These are phyloP conservation scores for Sabatieria punctata DNA, from an alignment of 2,888 invertebrate genomes.

Conservation along the genomic window DNA sequence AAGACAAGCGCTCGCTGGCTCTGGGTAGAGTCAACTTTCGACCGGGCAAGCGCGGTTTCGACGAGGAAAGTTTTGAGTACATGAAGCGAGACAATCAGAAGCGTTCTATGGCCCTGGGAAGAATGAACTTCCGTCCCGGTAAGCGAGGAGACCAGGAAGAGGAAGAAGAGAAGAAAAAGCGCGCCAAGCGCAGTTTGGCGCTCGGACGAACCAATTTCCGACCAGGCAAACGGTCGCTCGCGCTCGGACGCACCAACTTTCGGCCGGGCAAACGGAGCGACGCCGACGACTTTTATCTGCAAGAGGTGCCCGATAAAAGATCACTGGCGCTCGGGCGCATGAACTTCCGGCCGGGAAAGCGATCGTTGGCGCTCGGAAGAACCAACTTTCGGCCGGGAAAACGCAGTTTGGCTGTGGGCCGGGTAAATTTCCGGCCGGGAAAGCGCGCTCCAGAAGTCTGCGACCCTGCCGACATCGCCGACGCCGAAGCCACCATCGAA, in stretches of 20 bases:
- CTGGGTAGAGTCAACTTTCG: neutral
- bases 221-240: constrained; percentile 14
- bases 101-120: neutral
- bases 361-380: too few species aligned
- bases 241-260: constrained; percentile 14
- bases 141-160: neutral
- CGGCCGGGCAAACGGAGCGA: constrained; percentile 21
- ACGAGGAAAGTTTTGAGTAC: neutral
- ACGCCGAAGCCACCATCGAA: too few species aligned
- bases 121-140: neutral
- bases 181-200: neutral
- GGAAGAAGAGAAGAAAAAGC: too few species aligned
- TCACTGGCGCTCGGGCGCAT: too few species aligned
- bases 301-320: too few species aligned
- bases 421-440: constrained; percentile 15
- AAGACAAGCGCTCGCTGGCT: too few species aligned
- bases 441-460: too few species aligned
- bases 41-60: neutral
- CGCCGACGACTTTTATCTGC: too few species aligned
- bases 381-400: too few species aligned
- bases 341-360: too few species aligned
- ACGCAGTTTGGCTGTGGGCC: constrained; percentile 17
- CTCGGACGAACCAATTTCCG: neutral
- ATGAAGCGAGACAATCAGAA: too few species aligned
- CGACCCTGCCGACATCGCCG: too few species aligned